Percentiles rank a stretch among this genome's conserved stretches.
Evolutionary conservation across 2,797 vertebrate species (phyloP).

Genomic region (Balearica regulorum): DNA sequence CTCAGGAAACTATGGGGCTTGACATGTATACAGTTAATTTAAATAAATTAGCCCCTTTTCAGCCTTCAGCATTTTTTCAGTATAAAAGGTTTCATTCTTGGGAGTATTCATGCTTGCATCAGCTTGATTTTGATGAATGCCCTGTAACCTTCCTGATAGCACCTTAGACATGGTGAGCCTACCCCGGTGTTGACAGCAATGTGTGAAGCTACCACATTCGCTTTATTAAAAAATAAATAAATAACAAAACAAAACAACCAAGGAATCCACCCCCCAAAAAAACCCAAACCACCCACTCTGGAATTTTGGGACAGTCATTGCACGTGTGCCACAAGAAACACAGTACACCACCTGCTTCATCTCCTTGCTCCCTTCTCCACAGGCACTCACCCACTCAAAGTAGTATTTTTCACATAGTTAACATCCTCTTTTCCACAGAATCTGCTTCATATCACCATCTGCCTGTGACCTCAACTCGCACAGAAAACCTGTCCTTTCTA

Average conservation of each 20-base stretch:
- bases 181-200: conserved; percentile 12
- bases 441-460: not conserved
- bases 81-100: conserved; percentile 68
- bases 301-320: not conserved
- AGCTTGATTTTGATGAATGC: conserved; percentile 75
- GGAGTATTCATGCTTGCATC: conserved; percentile 69
- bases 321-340: not conserved
- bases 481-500: not conserved
- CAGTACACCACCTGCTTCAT: not conserved
- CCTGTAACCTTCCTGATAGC: conserved; percentile 64
- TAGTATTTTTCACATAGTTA: not conserved
- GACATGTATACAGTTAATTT: conserved; percentile 74
- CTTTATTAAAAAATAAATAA: not conserved
- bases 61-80: conserved; percentile 74
- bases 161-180: conserved; percentile 53
- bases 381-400: not conserved
- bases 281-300: not conserved
- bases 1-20: conserved; percentile 65
- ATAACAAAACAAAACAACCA: no score
- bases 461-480: not conserved
- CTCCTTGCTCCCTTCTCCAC: not conserved
- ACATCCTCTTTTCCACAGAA: not conserved
- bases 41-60: conserved; percentile 75
- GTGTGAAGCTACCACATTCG: not conserved
- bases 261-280: no score